Conservation (phyloP, 35 echinoderm and acorn worm species). For the Ophiothrix spiculata region DNA sequence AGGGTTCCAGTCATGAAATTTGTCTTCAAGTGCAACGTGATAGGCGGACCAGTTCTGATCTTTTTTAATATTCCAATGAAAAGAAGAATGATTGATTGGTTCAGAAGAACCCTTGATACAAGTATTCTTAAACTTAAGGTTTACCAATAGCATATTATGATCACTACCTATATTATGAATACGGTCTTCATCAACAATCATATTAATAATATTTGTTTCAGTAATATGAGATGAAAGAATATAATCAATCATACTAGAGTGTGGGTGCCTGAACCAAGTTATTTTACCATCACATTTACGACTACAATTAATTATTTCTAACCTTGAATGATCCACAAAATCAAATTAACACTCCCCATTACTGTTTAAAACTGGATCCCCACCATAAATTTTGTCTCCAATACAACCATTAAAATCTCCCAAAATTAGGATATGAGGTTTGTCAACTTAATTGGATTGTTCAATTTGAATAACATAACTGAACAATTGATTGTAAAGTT, state of each 20-base stretch:
- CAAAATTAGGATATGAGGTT: background rate
- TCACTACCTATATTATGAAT: background rate
- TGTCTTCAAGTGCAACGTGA: background rate
- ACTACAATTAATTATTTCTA: background rate
- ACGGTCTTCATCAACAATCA: background rate
- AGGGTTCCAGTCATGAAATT: background rate
- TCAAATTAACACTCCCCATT: background rate
- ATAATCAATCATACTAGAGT: no score
- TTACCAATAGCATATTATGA: background rate
- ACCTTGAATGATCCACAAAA: background rate
- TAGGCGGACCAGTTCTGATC: background rate
- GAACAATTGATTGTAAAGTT: background rate
- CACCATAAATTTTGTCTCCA: background rate
- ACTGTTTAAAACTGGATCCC: background rate
- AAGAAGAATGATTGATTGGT: background rate
- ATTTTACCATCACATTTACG: no score
- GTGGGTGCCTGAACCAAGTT: background rate
- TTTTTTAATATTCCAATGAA: no score
- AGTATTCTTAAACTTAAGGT: background rate
- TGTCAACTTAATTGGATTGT: background rate
- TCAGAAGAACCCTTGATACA: background rate
- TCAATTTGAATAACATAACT: background rate
- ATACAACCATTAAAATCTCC: background rate
- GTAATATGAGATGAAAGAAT: background rate
- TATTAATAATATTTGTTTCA: background rate